Percentiles rank a stretch among this genome's conserved stretches.
Conservation (phyloP, 2,797 vertebrate genomes). For the Squalus acanthias region DNA sequence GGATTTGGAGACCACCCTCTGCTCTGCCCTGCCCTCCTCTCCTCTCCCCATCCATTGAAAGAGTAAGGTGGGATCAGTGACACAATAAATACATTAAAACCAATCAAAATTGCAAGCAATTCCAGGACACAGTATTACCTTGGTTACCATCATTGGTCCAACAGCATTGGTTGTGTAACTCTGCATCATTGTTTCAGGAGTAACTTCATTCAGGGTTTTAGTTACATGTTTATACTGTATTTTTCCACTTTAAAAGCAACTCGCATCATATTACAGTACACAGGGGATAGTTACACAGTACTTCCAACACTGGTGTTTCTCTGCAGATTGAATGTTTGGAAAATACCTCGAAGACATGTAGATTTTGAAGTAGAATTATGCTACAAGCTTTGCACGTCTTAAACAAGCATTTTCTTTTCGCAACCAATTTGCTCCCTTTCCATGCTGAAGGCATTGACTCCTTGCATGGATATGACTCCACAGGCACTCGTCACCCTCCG, state of each 20-base stretch:
- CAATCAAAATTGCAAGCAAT: neutral
- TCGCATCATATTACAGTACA: neutral
- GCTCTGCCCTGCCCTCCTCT: too few species aligned
- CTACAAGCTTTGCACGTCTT: too few species aligned
- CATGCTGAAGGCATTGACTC: too few species aligned
- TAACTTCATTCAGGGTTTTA: slow-evolving; percentile 9
- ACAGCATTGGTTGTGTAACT: slow-evolving; percentile 41
- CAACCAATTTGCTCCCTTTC: too few species aligned
- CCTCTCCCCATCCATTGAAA: too few species aligned
- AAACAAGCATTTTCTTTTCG: too few species aligned
- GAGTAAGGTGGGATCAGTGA: neutral
- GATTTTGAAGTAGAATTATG: too few species aligned
- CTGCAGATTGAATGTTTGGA: too few species aligned
- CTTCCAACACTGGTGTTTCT: neutral
- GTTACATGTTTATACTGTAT: neutral
- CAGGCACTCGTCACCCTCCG: neutral
- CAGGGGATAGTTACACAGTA: neutral
- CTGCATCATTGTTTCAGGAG: neutral
- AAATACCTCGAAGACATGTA: too few species aligned
- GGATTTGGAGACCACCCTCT: neutral
- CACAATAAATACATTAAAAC: neutral
- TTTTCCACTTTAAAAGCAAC: neutral
- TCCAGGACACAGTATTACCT: slow-evolving; percentile 40
- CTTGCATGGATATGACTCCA: neutral
- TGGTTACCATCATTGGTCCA: slow-evolving; percentile 44